Evolutionary conservation across 1,140 invertebrate genomes (phyloP).

Genomic region (Saccostrea echinata): DNA sequence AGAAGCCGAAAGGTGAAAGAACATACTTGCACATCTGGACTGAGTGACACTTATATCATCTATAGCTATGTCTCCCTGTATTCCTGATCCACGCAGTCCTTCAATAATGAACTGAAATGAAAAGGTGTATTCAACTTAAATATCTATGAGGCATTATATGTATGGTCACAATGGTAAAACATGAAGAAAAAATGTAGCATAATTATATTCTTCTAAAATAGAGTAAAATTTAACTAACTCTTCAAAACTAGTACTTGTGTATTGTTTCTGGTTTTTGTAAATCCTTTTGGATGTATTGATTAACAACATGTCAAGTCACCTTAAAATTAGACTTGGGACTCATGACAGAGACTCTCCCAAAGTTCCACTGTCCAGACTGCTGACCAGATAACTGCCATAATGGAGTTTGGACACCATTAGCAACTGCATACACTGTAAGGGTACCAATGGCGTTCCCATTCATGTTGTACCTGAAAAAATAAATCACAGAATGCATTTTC

Average conservation of each 20-base stretch:
- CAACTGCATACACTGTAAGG: slow-evolving; percentile 60
- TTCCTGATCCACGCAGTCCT: slow-evolving; percentile 66
- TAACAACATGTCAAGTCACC: slow-evolving; percentile 13
- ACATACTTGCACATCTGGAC: slow-evolving; percentile 69
- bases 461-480: slow-evolving; percentile 67
- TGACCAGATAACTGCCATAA: slow-evolving; percentile 63
- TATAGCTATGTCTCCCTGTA: slow-evolving; percentile 72
- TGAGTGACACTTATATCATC: slow-evolving; percentile 70
- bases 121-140: neutral
- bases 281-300: neutral
- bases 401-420: slow-evolving; percentile 47
- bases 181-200: too few species aligned
- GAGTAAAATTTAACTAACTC: too few species aligned
- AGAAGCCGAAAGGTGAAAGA: neutral
- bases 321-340: slow-evolving; percentile 45
- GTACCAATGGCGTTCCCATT: slow-evolving; percentile 63
- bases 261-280: neutral
- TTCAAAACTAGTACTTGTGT: too few species aligned
- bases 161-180: too few species aligned
- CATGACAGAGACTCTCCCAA: slow-evolving; percentile 68
- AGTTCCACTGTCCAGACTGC: slow-evolving; percentile 56
- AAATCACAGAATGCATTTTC: neutral
- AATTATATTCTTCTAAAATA: too few species aligned
- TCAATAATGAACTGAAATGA: slow-evolving; percentile 68
- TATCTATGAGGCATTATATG: too few species aligned